Base-by-base conservation (phyloP, 35 echinoderm and acorn worm genomes). In the Apostichopus parvimensis region DNA sequence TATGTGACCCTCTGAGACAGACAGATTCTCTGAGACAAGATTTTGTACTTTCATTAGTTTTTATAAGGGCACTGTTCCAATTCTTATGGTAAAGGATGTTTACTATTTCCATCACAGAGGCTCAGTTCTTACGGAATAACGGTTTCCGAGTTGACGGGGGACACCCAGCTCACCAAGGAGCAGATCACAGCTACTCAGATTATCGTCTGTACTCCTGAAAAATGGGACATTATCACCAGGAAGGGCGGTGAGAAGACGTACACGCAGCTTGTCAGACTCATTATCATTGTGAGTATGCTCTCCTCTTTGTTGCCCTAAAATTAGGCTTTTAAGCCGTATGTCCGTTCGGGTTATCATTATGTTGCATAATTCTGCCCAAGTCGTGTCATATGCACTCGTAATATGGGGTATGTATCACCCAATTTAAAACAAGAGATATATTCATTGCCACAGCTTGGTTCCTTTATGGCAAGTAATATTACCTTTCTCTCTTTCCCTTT, bases 221-320 rank as follows among this genome's bases (percentile, higher is more conserved):
- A 98, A 53, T 98, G 97, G 97, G 97, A 98, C 59, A 98, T 98
- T 77, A 98, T 98, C 81, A 98, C 97, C 6, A 90, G 97, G n/a
- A 98, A 98, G 87, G 97, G 97, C 59, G 95, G 97, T 85, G 95
- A 98, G 90, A 98, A 98, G 82, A 98, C 93, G 1, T 96, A 98
- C 91, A 98, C 97, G 77, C 94, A 98, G 87, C 94, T 98, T 0
- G 97, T 98, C 91, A 92, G 97, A 14, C 95, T 98, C 62, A 95
- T 98, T 13, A 98, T 98, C 76, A 98, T 98, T 89, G 97, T 98
- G 91, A 98, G 96, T 56, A 21, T 68, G 64, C 64, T 68, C 11
- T 18, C 64, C 64, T 68, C 64, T 68, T 68, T 68, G 34, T 45
- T 45, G 34, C 34, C 34, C 34, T 45, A 45, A 45, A 45, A 34